Percentiles rank a stretch among this genome's conserved stretches.
These are phyloP conservation scores for Ciconia stormi DNA, from an alignment of 2,113 vertebrate species.

Conservation along the genomic window DNA sequence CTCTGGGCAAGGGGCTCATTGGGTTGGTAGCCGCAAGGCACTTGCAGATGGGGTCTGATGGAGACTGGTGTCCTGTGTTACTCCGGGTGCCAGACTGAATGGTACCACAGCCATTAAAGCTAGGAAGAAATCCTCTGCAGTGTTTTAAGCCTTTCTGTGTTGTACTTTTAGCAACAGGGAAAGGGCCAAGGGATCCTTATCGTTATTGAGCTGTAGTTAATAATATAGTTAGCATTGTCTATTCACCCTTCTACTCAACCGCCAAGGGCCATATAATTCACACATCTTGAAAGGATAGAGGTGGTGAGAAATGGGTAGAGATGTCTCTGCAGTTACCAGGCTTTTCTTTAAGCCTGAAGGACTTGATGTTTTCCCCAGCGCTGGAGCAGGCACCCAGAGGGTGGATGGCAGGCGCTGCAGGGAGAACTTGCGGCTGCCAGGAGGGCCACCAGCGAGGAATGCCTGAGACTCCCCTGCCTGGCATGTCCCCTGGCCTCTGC, in stretches of 20 bases:
- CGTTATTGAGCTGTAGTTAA: not conserved
- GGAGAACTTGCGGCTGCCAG: not conserved
- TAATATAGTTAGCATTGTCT: not conserved
- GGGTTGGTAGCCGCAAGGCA: not conserved
- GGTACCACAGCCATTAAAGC: not conserved
- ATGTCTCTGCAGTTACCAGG: not conserved
- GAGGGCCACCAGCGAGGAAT: not conserved
- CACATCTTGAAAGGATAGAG: not conserved
- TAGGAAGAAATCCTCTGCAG: not conserved
- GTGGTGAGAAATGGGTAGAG: not conserved
- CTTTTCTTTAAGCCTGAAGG: not conserved
- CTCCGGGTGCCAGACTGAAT: not conserved
- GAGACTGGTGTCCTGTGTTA: not conserved
- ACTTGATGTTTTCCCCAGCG: not conserved
- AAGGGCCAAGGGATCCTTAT: not conserved
- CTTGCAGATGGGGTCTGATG: not conserved
- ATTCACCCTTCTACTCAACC: not conserved
- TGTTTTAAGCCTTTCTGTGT: not conserved
- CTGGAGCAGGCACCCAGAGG: not conserved
- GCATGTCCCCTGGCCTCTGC: not conserved
- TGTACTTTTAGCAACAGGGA: slow-evolving; percentile 15
- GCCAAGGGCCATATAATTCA: not conserved
- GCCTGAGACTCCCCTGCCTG: not conserved
- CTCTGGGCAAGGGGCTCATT: not conserved
- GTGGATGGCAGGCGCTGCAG: not conserved